Conservation (phyloP, 2,888 invertebrate genomes). For the Merodon equestris region DNA sequence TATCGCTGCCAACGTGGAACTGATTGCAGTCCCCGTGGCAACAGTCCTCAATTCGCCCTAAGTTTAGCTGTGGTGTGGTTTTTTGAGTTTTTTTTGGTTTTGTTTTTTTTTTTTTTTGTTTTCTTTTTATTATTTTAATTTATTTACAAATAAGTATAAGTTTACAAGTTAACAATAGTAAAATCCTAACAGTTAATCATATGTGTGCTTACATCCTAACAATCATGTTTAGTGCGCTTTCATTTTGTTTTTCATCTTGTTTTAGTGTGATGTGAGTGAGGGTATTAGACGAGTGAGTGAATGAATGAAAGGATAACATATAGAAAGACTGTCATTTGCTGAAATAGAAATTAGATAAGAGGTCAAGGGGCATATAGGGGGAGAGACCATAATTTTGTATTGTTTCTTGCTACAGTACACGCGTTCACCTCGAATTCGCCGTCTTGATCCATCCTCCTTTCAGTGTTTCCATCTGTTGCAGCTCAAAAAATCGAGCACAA, state of each 20-base stretch:
- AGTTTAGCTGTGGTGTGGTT: slow-evolving; percentile 46
- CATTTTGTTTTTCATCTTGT: slow-evolving; percentile 20
- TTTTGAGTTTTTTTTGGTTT: slow-evolving; percentile 72
- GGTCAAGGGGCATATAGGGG: slow-evolving; percentile 53
- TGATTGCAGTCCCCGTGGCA: slow-evolving; percentile 8
- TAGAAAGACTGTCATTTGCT: slow-evolving; percentile 51
- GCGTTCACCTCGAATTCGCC: slow-evolving; percentile 19
- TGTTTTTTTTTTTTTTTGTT: slow-evolving; percentile 72
- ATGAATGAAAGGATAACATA: too few species aligned
- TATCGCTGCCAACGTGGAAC: too few species aligned
- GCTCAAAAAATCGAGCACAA: slow-evolving; percentile 59
- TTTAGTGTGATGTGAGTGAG: slow-evolving; percentile 44
- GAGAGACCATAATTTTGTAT: slow-evolving; percentile 56
- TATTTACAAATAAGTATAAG: slow-evolving; percentile 79
- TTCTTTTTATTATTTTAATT: slow-evolving; percentile 75
- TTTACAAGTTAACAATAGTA: slow-evolving; percentile 67
- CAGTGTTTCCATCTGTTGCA: not conserved
- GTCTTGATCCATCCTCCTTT: slow-evolving; percentile 12
- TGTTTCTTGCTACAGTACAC: slow-evolving; percentile 39
- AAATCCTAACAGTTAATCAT: slow-evolving; percentile 64
- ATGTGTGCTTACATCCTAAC: slow-evolving; percentile 62
- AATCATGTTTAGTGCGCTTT: slow-evolving; percentile 61
- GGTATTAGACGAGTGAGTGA: not conserved
- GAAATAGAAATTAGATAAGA: slow-evolving; percentile 59
- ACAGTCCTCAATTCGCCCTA: slow-evolving; percentile 33